Evolutionary conservation across 2,888 invertebrate species (phyloP), one percentile per base, ranked within the genome.

Genomic region (Chymomyza caudatula): DNA sequence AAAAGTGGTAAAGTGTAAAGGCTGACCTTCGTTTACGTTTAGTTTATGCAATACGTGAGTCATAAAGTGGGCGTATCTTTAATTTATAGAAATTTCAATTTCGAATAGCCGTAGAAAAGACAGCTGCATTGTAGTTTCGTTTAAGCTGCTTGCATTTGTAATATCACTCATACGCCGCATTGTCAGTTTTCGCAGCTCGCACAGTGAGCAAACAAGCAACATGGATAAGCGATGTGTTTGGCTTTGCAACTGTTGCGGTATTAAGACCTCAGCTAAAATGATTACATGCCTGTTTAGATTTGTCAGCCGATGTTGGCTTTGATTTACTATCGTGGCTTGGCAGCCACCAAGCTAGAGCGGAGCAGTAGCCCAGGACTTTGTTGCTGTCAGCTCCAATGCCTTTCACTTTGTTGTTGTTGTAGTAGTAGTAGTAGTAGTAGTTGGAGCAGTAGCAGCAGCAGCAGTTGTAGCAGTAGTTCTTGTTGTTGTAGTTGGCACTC

Each of bases 201-300:
- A 54, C 23, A 19, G 17, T 8, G 22, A 47, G 42, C 20, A 47
- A 15, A 49, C 43, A 13, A 29, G 42, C 23, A 11, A 13, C 15
- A 11, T 23, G 47, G 22, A 58, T 17, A 23, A 25, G 3, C 3
- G 25, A 25, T 51, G 59, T 17, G 22, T 64, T 64, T 72, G 65
- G 47, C 57, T 59, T 58, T 67, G 54, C 65, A 76, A 80, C 76
- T 60, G 23, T 54, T 22, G 17, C 58, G 75, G 79, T 68, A 81
- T 82, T 82, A 77, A 82, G 79, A 80, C 69, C 74, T 76, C 77
- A 72, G 78, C 78, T 74, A 67, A 81, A 81, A 81, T 81, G 79
- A 81, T 82, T 82, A 79, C 82, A 82, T 79, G 81, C 79, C 83
- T 85, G 78, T 79, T 82, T 82, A 78, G 80, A 82, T 82, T 77